Evolutionary conservation across 1,140 invertebrate species (phyloP), one percentile per base, ranked within the genome.

Genomic region (Apis florea): DNA sequence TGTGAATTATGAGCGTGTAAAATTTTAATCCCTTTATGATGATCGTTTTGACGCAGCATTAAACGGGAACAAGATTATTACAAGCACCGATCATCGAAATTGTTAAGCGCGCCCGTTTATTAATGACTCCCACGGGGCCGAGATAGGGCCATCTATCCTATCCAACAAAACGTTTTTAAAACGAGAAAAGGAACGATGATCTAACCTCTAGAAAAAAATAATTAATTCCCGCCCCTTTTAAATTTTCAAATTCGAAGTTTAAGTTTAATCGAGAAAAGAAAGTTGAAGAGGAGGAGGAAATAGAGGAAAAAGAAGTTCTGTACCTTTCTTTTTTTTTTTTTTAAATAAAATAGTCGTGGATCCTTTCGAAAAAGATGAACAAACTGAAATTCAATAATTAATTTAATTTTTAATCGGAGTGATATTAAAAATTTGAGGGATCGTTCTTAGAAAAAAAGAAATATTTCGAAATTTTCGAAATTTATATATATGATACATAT

Each of bases 21-120:
- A 81, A 75, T 81, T 81, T 75, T 81, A 81, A 81, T 81, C 79
- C 80, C 72, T 66, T 82, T 67, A 63, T 54, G 74, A 82, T 63
- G 64, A 74, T 75, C 80, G 64, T 82, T 82, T 77, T 82, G 80
- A 82, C 80, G 66, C 66, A 24, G 66, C 73, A 77, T 82, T 77
- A 81, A 81, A 54, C 79, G 80, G 47, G 51, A 70, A 77, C 80
- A 82, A 82, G 80, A 82, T 82, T 82, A 77, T 82, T 82, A 82
- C 80, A 66, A 81, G 79, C 79, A 24, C 47, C 72, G 79, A 75
- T 81, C 63, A 81, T 81, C 71, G 79, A 59, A 74, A 81, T 76
- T 70, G 80, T 82, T 82, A 64, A 82, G 64, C 80, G 54, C 17
- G 2, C 31, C 31, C 49, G 74, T 82, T 82, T 40, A 82, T 82